Conservation (phyloP, 2,113 vertebrate species). For the Lasiurus borealis region DNA sequence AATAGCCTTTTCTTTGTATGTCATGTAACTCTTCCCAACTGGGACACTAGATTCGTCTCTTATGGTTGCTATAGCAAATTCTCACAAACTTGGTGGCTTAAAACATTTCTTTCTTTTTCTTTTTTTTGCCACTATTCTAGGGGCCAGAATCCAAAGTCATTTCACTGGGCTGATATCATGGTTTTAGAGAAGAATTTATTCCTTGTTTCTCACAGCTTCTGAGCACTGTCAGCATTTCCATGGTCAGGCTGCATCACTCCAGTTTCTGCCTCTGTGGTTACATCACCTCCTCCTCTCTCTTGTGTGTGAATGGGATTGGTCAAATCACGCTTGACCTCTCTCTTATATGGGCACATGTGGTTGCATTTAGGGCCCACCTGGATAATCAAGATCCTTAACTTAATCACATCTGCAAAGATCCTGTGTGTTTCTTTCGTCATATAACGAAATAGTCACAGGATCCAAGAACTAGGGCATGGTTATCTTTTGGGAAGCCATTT, state of each 20-base stretch:
- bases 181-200: not conserved
- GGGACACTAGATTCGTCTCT: not conserved
- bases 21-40: not conserved
- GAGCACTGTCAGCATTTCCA: not conserved
- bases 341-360: not conserved
- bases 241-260: not conserved
- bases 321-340: not conserved
- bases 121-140: not conserved
- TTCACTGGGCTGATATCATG: not conserved
- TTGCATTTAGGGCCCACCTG: not conserved
- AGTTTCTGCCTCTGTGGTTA: not conserved
- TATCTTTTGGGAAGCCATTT: not conserved
- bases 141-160: not conserved
- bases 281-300: fast-evolving
- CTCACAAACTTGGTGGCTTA: not conserved
- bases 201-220: not conserved
- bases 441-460: not conserved
- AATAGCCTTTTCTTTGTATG: not conserved
- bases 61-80: not conserved
- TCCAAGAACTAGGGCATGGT: not conserved
- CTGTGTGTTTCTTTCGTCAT: not conserved
- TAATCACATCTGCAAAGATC: not conserved
- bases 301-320: fast-evolving
- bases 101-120: not conserved
- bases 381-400: not conserved